Base-by-base conservation (phyloP, 2,888 invertebrate species). In the Ptilodon capucinus region DNA sequence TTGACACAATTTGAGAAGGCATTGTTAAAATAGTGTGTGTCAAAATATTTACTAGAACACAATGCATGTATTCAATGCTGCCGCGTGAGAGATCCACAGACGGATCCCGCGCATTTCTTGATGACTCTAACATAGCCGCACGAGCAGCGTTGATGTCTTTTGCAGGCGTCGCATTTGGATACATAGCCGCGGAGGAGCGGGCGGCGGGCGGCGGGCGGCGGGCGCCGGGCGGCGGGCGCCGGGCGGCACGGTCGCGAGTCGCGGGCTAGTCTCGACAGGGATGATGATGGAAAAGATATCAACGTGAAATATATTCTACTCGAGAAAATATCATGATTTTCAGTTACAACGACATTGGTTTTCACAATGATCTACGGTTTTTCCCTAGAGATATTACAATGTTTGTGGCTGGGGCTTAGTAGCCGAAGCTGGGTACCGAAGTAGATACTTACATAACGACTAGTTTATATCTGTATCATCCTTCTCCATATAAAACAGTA, bases 121-220 rank as follows among this genome's bases (percentile, higher is more conserved):
- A 28, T n/a, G 28, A n/a, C 4, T 4, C 7, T n/a, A 28, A 28
- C n/a, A 3, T n/a, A 28, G 19, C 11, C 13, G 39, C 7, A 13
- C 21, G 39, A 35, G 34, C 34, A 35, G 40, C 73, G 73, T 74
- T 69, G 69, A 74, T 68, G 71, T 74, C 70, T 74, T 69, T 69
- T 62, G 50, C 64, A 66, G 55, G 66, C 54, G 23, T 16, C 17
- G 23, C 18, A 23, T 16, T 16, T 21, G 36, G 16, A 2, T 7
- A 9, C 9, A 17, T 11, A 4, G 9, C n/a, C 18, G 23, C 23
- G 23, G 19, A 5, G 35, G 28, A 30, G 39, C 23, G 19, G n/a
- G 13, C 42, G 8, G 9, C 23, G n/a, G n/a, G n/a, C n/a, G n/a
- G n/a, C n/a, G n/a, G n/a, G n/a, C n/a, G n/a, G 40, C 19, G 38